A percentile compares a stretch with the other conserved stretches of the same genome.
Evolutionary conservation across 1,140 invertebrate genomes (phyloP).

Genomic region (Formica selysi): DNA sequence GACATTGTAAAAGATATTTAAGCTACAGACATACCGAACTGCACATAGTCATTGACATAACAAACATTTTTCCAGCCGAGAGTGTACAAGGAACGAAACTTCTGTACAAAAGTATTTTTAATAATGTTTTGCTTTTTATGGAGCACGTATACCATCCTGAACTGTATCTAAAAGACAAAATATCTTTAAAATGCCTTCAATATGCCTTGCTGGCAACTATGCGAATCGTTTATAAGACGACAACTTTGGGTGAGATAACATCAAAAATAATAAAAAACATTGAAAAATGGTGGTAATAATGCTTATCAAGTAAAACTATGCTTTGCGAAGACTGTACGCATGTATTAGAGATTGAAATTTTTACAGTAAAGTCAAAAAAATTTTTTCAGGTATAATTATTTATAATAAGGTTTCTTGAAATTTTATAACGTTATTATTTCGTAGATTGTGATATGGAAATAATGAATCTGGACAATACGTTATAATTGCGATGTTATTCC

Average conservation of each 20-base stretch:
- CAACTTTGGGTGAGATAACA: background rate
- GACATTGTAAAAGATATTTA: background rate
- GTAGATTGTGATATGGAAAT: too few species aligned
- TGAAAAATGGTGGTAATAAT: background rate
- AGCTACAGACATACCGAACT: slow-evolving; percentile 14
- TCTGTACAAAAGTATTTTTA: slow-evolving; percentile 25
- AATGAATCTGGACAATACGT: too few species aligned
- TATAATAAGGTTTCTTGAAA: too few species aligned
- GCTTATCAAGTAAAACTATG: background rate
- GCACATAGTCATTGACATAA: slow-evolving; percentile 32
- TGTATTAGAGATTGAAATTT: too few species aligned
- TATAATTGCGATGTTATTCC: too few species aligned
- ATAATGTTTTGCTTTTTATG: background rate
- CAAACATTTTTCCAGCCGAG: slow-evolving; percentile 8
- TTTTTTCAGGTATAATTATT: too few species aligned
- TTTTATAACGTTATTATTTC: too few species aligned
- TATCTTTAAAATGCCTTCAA: too few species aligned
- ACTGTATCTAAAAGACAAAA: background rate
- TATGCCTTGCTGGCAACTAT: too few species aligned
- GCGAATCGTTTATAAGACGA: too few species aligned
- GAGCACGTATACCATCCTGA: slow-evolving; percentile 25
- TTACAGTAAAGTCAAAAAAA: too few species aligned
- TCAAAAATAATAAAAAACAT: background rate
- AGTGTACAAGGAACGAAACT: slow-evolving; percentile 27
- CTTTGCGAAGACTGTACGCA: background rate